A percentile compares a stretch with the other conserved stretches of the same genome.
phyloP scores from a whole-genome alignment of 2,113 vertebrate genomes.

The Conger conger region DNA sequence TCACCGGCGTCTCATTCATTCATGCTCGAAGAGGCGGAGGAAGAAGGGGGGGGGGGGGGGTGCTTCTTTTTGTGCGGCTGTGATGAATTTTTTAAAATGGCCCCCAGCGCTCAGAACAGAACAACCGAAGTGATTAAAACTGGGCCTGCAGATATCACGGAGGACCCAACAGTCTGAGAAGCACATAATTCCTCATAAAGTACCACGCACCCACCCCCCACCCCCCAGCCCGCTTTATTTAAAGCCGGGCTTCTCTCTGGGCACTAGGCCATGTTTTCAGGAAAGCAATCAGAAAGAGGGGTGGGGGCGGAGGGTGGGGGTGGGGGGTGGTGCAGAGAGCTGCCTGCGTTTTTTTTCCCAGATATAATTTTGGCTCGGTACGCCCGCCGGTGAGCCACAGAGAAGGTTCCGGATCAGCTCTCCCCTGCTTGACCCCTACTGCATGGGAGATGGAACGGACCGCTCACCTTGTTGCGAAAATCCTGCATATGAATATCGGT shows the following conservation, averaged over 20 bases:
- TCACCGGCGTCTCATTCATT: neutral
- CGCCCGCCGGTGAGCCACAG: neutral
- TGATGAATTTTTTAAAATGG: neutral
- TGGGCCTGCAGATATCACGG: neutral
- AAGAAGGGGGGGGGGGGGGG: too few relatives aligned
- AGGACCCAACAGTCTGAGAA: neutral
- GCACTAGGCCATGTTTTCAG: neutral
- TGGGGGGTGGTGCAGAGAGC: too few relatives aligned
- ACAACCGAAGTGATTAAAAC: neutral
- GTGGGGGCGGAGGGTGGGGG: too few relatives aligned
- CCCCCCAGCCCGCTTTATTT: neutral
- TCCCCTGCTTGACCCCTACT: neutral
- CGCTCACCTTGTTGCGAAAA: neutral
- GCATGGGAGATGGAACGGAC: neutral
- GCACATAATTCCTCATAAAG: neutral
- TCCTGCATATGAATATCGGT: neutral
- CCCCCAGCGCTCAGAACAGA: neutral
- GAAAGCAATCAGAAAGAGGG: neutral
- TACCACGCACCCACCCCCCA: too few relatives aligned
- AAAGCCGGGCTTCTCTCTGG: neutral
- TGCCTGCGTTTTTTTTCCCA: neutral
- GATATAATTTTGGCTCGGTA: neutral
- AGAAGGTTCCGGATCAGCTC: neutral
- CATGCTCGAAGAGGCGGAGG: neutral
- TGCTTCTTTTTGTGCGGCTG: neutral